phyloP scores from a whole-genome alignment of 2,113 vertebrate genomes.

The Cebidichthys violaceus region DNA sequence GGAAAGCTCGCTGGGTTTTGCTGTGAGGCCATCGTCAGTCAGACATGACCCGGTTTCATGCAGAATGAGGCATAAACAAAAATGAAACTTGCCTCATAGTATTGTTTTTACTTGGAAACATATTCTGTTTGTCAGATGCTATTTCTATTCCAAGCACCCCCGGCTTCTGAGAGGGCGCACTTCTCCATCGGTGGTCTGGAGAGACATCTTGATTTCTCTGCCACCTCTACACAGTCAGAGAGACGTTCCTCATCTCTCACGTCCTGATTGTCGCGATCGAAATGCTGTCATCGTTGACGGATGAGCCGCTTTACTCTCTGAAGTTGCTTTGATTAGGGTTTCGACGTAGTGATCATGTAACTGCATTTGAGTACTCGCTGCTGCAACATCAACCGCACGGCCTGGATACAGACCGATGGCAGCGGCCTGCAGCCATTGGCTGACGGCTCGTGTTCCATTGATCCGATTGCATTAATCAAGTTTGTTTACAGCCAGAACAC shows the following conservation, averaged over 20 bases:
- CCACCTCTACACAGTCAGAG: background rate
- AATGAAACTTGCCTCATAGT: background rate
- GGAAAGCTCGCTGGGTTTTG: background rate
- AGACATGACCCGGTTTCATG: background rate
- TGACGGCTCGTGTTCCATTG: constrained; percentile 60
- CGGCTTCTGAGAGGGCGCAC: background rate
- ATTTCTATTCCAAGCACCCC: background rate
- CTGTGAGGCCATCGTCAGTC: background rate
- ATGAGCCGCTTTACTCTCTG: constrained; percentile 37
- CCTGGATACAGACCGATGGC: constrained; percentile 56
- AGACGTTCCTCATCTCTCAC: constrained; percentile 4
- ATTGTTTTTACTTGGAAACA: background rate
- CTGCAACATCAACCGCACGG: constrained; percentile 11
- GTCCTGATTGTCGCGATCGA: constrained; percentile 11
- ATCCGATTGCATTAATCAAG: constrained; percentile 74
- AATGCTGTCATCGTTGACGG: constrained; percentile 32
- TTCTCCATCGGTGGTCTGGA: constrained; percentile 8
- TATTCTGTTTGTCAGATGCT: background rate
- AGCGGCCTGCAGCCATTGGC: constrained; percentile 55
- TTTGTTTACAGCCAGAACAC: constrained; percentile 65
- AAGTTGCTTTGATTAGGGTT: constrained; percentile 59
- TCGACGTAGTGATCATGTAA: constrained; percentile 47
- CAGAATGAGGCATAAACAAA: constrained; percentile 10
- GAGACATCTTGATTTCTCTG: constrained; percentile 8
- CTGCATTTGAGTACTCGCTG: constrained; percentile 23